Percentiles rank a stretch among this genome's conserved stretches.
Conservation (phyloP, 2,113 vertebrate species). For the Triplophysa tibetana region DNA sequence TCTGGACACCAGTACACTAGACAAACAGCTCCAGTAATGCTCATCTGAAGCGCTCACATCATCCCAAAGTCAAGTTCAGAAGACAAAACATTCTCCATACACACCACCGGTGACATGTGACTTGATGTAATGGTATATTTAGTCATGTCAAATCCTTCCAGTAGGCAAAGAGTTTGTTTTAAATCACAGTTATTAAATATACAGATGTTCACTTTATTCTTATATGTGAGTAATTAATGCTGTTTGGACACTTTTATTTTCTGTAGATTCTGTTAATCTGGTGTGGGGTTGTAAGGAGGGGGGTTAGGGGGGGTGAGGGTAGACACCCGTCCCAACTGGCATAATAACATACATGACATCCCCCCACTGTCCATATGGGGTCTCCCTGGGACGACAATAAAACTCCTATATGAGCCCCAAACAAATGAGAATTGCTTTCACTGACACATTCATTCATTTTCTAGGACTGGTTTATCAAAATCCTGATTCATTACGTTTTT, state of each 20-base stretch:
- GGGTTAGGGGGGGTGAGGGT: not conserved
- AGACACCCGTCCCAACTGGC: not conserved
- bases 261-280: not conserved
- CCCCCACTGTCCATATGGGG: conserved; percentile 21
- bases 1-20: not conserved
- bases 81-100: no score
- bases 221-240: not conserved
- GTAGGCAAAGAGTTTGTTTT: no score
- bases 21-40: not conserved
- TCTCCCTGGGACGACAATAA: not conserved
- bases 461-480: not conserved
- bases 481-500: not conserved
- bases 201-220: not conserved
- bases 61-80: no score
- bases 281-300: not conserved
- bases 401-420: not conserved
- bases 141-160: not conserved
- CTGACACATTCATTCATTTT: not conserved
- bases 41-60: not conserved
- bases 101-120: no score
- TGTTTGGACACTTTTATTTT: not conserved
- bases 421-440: not conserved
- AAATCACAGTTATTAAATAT: no score
- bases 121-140: not conserved
- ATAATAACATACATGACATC: conserved; percentile 5